Percentiles rank a stretch among this genome's conserved stretches.
phyloP scores from a whole-genome alignment of 2,888 invertebrate species.

The Mamestra brassicae region DNA sequence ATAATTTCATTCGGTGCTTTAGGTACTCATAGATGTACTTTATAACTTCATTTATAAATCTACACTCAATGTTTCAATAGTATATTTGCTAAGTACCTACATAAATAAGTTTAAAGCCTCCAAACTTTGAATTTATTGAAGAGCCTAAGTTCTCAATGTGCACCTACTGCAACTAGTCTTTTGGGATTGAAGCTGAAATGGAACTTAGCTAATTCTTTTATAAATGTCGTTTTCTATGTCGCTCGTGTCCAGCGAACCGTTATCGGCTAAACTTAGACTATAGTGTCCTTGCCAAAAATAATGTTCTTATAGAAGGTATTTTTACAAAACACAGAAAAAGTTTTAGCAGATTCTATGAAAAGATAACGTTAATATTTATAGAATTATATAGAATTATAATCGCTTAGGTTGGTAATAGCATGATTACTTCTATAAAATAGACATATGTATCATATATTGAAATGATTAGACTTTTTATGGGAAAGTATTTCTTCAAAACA shows the following conservation, averaged over 20 bases:
- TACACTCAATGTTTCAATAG: no score
- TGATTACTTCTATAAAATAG: no score
- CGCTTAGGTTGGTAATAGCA: no score
- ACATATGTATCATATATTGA: no score
- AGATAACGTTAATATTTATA: no score
- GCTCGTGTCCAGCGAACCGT: neutral
- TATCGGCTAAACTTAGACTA: constrained; percentile 2
- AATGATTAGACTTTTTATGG: no score
- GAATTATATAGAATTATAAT: no score
- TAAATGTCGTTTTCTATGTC: constrained; percentile 5
- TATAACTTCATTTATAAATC: neutral
- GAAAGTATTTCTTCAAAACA: no score
- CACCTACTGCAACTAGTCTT: constrained; percentile 26
- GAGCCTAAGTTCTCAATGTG: constrained; percentile 25
- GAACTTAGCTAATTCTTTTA: constrained; percentile 29
- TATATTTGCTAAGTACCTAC: neutral
- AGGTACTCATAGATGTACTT: neutral
- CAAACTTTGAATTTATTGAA: constrained; percentile 33
- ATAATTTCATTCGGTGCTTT: neutral
- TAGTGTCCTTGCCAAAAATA: neutral
- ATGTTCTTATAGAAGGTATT: no score
- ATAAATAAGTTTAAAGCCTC: constrained; percentile 15
- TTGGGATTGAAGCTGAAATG: constrained; percentile 23
- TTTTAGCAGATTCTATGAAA: no score
- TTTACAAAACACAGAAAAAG: no score